Conservation (phyloP, 2,113 vertebrate species). For the Solea senegalensis region DNA sequence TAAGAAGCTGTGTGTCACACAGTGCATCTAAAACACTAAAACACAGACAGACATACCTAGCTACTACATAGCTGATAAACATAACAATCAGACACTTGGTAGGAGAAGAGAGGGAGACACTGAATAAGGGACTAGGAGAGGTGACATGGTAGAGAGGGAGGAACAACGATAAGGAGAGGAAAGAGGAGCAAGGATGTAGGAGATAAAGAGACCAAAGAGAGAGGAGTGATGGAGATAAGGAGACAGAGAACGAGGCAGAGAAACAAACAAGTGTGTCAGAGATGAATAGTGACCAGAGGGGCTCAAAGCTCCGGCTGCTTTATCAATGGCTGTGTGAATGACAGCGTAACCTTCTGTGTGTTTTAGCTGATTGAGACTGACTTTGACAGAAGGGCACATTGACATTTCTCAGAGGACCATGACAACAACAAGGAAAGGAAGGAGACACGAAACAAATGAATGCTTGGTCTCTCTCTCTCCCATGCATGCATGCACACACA, state of each 20-base stretch:
- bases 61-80: constrained; percentile 69
- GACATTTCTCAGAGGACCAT: constrained; percentile 77
- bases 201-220: constrained; percentile 57
- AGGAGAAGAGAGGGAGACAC: constrained; percentile 32
- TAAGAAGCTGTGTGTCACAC: background rate
- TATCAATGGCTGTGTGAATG: constrained; percentile 75
- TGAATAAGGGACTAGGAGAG: constrained; percentile 27
- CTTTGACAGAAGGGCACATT: constrained; percentile 79
- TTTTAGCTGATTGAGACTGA: constrained; percentile 77
- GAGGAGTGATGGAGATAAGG: constrained; percentile 69
- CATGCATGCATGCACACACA: constrained; percentile 15
- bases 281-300: constrained; percentile 77
- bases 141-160: constrained; percentile 20
- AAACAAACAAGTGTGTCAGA: constrained; percentile 75
- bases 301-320: constrained; percentile 66
- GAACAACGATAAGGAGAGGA: constrained; percentile 55
- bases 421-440: constrained; percentile 72
- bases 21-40: constrained; percentile 5
- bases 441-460: constrained; percentile 72
- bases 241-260: constrained; percentile 59
- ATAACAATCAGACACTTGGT: constrained; percentile 47
- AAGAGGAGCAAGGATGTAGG: constrained; percentile 58
- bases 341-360: constrained; percentile 75
- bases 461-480: constrained; percentile 23
- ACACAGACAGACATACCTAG: constrained; percentile 4